Percentiles rank a stretch among this genome's conserved stretches.
Conservation (phyloP, 1,140 invertebrate species). For the Heliconius eleuchia region DNA sequence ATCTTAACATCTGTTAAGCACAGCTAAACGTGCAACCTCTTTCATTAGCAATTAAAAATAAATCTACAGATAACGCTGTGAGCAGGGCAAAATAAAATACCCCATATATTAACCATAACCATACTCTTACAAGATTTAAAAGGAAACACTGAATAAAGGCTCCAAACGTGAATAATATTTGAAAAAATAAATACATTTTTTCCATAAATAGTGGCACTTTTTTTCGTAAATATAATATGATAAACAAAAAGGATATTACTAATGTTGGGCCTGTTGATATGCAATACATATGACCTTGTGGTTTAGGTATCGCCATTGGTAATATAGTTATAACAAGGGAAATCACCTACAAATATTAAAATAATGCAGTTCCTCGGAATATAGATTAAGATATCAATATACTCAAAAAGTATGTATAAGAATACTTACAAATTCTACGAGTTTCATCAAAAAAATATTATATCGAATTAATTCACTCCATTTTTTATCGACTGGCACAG, state of each 20-base stretch:
- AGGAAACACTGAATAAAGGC: slow-evolving; percentile 75
- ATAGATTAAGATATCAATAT: background rate
- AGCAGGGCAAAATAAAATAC: slow-evolving; percentile 68
- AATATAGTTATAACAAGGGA: slow-evolving; percentile 61
- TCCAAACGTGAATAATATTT: slow-evolving; percentile 76
- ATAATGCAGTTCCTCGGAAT: background rate
- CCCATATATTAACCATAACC: slow-evolving; percentile 73
- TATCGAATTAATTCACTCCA: slow-evolving; percentile 74
- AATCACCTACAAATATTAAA: slow-evolving; percentile 65
- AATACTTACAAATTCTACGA: slow-evolving; percentile 77
- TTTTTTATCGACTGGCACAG: slow-evolving; percentile 73
- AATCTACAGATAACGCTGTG: slow-evolving; percentile 62
- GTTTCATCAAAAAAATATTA: slow-evolving; percentile 77
- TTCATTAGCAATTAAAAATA: slow-evolving; percentile 74
- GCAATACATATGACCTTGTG: slow-evolving; percentile 74
- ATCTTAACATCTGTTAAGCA: slow-evolving; percentile 47
- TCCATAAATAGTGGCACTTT: slow-evolving; percentile 76
- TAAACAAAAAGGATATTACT: slow-evolving; percentile 69
- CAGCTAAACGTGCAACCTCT: slow-evolving; percentile 76
- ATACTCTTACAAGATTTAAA: slow-evolving; percentile 66
- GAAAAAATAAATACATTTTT: slow-evolving; percentile 77
- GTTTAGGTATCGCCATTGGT: slow-evolving; percentile 58
- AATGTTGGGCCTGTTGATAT: slow-evolving; percentile 71
- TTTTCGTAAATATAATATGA: slow-evolving; percentile 70
- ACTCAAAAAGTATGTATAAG: background rate